Conservation (phyloP, 2,797 vertebrate species). For the Enteromius anoplus region DNA sequence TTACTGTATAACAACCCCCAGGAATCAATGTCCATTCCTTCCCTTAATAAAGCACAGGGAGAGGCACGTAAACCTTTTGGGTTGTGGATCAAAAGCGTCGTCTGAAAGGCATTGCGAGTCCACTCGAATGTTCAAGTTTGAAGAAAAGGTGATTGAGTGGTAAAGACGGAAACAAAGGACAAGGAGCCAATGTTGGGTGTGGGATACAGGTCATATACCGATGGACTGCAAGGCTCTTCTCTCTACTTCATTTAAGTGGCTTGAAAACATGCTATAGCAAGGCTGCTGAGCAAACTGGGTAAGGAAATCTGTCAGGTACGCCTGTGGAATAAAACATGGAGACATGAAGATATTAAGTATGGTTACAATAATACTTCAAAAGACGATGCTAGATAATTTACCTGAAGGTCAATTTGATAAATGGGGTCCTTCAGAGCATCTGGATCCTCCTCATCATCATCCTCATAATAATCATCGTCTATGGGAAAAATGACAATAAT, state of each 20-base stretch:
- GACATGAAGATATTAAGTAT: not conserved
- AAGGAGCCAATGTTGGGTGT: constrained; percentile 35
- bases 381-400: constrained; percentile 63
- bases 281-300: constrained; percentile 98
- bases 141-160: constrained; percentile 45
- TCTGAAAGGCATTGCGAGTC: constrained; percentile 33
- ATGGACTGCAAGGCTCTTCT: constrained; percentile 92
- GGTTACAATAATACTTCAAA: not conserved
- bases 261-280: constrained; percentile 94
- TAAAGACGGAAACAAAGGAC: constrained; percentile 46
- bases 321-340: constrained; percentile 71
- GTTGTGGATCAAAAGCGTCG: constrained; percentile 18
- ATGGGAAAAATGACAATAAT: constrained; percentile 45
- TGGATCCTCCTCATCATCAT: constrained; percentile 95
- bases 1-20: constrained; percentile 28
- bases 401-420: constrained; percentile 97
- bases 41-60: constrained; percentile 17
- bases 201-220: constrained; percentile 82
- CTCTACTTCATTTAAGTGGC: constrained; percentile 92
- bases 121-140: constrained; percentile 45
- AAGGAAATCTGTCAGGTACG: constrained; percentile 96
- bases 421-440: constrained; percentile 97
- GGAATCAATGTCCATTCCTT: constrained; percentile 48
- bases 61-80: constrained; percentile 17
- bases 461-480: constrained; percentile 99